Base-by-base conservation (phyloP, 2,888 invertebrate genomes). In the Tillus elongatus region DNA sequence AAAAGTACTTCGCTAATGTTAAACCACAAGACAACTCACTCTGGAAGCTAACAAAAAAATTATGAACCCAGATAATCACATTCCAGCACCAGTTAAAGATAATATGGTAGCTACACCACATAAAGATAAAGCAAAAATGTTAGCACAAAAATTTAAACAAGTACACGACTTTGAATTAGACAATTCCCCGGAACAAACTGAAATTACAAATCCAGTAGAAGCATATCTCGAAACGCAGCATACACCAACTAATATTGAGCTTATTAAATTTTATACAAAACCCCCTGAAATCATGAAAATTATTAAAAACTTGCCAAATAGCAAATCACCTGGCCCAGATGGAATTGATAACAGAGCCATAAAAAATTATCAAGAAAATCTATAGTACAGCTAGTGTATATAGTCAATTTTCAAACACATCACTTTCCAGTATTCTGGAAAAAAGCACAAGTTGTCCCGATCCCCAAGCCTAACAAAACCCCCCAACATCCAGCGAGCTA, bases 341-440 rank as follows among this genome's bases (percentile, higher is more conserved):
- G 15, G 24, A 12, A 33, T 37, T 6, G 2, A 33, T 19, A 19
- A 19, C 24, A 6, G n/a, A 6, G n/a, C n/a, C 34, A 40, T 36
- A 12, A 37, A 37, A 34, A 34, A 9, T 12, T 37, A 6, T 12
- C 29, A 13, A 35, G 27, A 4, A 50, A 45, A 40, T 32, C 43
- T 13, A 12, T 41, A 8, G 42, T 43, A 1, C 45, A 46, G 35
- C n/a, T 49, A 16, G 42, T 31, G 1, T 33, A 46, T 30, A 46
- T 47, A 6, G 36, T 42, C 6, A 49, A 46, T 13, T 37, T 36
- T 4, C 4, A 41, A 2, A 44, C 27, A 41, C 4, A 35, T 1
- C 11, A 49, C 29, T 50, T 45, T 28, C 49, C 50, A 2, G 29
- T n/a, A 1, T 1, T 1, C 1, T 47, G 43, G 44, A 47, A 47